These are phyloP conservation scores for Pangasius krempfi DNA, from an alignment of 2,797 vertebrate genomes.

Conservation along the genomic window DNA sequence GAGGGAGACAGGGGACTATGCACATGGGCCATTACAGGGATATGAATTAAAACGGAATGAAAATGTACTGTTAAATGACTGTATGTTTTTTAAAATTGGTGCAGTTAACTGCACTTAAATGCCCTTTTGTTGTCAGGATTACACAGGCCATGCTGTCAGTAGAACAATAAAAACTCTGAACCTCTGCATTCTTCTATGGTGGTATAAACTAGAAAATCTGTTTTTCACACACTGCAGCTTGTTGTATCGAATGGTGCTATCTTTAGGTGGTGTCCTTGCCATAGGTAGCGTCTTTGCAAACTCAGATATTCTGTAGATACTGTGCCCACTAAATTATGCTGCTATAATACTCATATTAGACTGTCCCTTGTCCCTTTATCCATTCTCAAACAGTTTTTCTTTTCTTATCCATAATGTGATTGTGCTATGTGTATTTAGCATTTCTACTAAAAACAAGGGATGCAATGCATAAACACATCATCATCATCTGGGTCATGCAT, in stretches of 20 bases:
- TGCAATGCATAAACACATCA: background rate
- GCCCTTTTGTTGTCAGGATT: background rate
- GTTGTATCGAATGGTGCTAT: background rate
- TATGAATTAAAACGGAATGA: background rate
- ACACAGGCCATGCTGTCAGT: background rate
- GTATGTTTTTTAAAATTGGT: background rate
- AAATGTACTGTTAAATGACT: background rate
- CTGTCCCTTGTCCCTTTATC: background rate
- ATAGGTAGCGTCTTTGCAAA: background rate
- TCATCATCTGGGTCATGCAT: background rate
- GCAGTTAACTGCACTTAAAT: background rate
- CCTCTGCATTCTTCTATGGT: background rate
- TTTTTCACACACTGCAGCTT: background rate
- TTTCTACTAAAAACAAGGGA: background rate
- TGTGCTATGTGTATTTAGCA: background rate
- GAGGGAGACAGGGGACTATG: conserved; percentile 34
- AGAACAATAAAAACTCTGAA: background rate
- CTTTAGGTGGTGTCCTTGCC: background rate
- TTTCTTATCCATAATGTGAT: background rate
- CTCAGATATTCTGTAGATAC: background rate
- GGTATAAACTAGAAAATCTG: background rate
- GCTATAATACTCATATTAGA: background rate
- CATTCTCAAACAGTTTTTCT: conserved; percentile 1
- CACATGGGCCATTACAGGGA: too few species aligned
- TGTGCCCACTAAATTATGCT: background rate